Evolutionary conservation across 2,113 vertebrate species (phyloP), one percentile per base, ranked within the genome.

Genomic region (Halcyon senegalensis): DNA sequence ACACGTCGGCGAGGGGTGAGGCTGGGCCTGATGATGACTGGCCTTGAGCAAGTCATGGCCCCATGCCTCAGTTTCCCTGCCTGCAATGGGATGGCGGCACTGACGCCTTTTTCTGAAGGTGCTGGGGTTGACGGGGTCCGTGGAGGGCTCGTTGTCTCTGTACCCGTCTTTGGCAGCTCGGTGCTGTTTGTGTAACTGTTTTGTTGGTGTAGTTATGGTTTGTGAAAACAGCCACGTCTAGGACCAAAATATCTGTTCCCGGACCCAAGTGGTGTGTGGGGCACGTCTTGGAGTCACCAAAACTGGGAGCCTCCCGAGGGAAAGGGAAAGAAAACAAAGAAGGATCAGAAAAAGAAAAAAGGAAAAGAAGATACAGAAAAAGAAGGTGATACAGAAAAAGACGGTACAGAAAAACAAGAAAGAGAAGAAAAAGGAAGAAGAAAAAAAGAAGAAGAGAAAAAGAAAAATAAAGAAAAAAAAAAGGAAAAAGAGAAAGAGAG

Each of bases 31-130:
- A 2, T 3, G 2, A 19, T 7, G 56, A 25, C 35, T 66, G 67
- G 16, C 55, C 80, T 28, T 19, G 67, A 46, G 66, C 44, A 41
- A 63, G 16, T 9, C n/a, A 1, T 23, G 63, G 27, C 56, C 39
- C 44, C 0, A 62, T 79, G 82, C 92, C 92, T 90, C 77, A 2
- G 73, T 87, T 94, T 95, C 86, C 82, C 73, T 17, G 3, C 74
- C 33, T 1, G 1, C 18, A 20, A 46, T 2, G 28, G 41, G 33
- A 21, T 0, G 5, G 27, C 3, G 2, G n/a, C 1, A 18, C 56
- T 31, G 64, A 31, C 2, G 1, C 39, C 31, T 9, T 17, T 31
- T 31, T 35, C 39, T 6, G 16, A 28, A 63, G 68, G 25, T 12
- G 9, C 28, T 44, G 39, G 77, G 35, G 12, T 7, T 9, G 76